Evolutionary conservation across 2,888 invertebrate genomes (phyloP), one percentile per base, ranked within the genome.

Genomic region (Alloscopus bannaensis): DNA sequence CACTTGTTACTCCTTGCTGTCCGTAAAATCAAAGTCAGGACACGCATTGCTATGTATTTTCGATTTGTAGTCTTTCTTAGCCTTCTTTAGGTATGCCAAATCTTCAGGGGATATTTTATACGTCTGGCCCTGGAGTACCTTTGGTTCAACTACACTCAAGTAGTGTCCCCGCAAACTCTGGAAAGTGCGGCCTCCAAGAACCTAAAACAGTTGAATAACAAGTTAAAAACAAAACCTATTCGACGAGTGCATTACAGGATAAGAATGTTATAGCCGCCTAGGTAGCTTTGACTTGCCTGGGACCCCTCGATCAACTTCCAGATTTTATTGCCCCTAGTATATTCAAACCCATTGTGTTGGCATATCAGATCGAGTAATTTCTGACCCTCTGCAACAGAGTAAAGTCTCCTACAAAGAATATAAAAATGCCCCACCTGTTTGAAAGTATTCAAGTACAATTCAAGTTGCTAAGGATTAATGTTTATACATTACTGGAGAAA

Each of bases 121-220:
- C 1, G 18, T 36, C 3, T 24, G 1, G 4, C 8, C 13, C 8
- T 50, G 20, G 1, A 68, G 18, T n/a, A 29, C 68, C 6, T 55
- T 68, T 3, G 55, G 55, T 3, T 36, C 47, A 1, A 68, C 68
- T 16, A 50, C 40, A 8, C 40, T 68, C 11, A 31, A 1, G 24
- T 26, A 68, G 22, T 68, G 68, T 18, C 55, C 52, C n/a, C 31
- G 50, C 20, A 68, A 40, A 28, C 52, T 52, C 31, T 68, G 68
- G 16, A 29, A 16, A 1, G 68, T 52, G 4, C 68, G 20, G 3
- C 26, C 24, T n/a, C 36, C 36, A 31, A 55, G 47, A 0, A 18
- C 20, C 50, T 50, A 18, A 31, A 55, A 36, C 20, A 6, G 20
- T 1, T n/a, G n/a, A n/a, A n/a, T n/a, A n/a, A n/a, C n/a, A n/a